phyloP scores from a whole-genome alignment of 2,113 vertebrate genomes.

The Balaenoptera acutorostrata region DNA sequence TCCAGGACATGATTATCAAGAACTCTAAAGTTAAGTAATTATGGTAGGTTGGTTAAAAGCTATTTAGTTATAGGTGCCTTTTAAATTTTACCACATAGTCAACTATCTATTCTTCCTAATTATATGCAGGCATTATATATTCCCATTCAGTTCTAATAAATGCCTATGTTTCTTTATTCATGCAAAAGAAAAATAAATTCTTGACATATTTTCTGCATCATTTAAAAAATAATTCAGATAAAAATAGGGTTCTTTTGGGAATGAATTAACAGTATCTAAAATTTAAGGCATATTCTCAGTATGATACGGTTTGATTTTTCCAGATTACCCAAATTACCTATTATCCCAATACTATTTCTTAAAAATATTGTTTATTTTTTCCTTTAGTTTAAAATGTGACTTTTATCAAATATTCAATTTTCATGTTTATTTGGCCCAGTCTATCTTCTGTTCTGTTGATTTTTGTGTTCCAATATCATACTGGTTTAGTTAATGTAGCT shows the following conservation, averaged over 20 bases:
- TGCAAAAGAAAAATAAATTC: neutral
- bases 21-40: neutral
- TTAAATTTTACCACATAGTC: neutral
- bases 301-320: neutral
- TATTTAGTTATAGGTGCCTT: neutral
- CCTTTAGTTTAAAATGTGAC: neutral
- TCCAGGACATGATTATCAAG: neutral
- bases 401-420: neutral
- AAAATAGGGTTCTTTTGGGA: neutral
- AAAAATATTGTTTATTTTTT: neutral
- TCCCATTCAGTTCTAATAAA: neutral
- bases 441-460: neutral
- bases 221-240: slow-evolving; percentile 15
- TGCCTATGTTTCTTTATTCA: neutral
- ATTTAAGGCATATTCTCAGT: neutral
- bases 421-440: neutral
- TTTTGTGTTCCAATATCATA: neutral
- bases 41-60: neutral
- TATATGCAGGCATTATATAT: neutral
- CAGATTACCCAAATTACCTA: neutral
- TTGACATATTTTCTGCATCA: neutral
- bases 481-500: neutral
- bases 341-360: neutral
- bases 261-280: neutral
- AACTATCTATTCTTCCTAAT: neutral